These are phyloP conservation scores for Asbolus verrucosus DNA, from an alignment of 1,140 invertebrate species.

Conservation along the genomic window DNA sequence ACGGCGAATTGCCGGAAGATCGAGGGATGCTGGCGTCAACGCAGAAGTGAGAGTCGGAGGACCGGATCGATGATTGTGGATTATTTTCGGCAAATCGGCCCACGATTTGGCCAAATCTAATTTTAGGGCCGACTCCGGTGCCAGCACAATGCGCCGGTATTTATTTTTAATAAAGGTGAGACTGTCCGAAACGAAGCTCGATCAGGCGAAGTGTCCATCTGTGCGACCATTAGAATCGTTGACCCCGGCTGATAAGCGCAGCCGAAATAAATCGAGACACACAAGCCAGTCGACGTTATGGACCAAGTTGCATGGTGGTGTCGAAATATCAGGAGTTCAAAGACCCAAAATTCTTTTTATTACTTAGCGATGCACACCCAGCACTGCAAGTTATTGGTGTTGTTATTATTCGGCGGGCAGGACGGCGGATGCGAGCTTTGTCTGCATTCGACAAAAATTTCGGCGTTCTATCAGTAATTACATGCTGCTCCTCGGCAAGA, in stretches of 20 bases:
- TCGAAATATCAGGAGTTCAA: slow-evolving; percentile 35
- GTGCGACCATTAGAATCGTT: slow-evolving; percentile 24
- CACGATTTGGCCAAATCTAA: neutral
- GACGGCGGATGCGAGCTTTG: slow-evolving; percentile 18
- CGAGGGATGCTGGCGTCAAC: slow-evolving; percentile 5
- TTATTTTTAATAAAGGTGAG: slow-evolving; percentile 28
- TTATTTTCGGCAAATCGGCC: neutral
- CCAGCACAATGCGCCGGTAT: slow-evolving; percentile 8
- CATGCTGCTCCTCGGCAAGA: too few relatives aligned
- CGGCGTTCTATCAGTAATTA: too few relatives aligned
- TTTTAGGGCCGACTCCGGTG: neutral
- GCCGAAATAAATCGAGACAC: slow-evolving; percentile 37
- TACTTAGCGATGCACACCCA: slow-evolving; percentile 30
- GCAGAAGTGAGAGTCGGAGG: neutral
- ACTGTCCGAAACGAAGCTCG: slow-evolving; percentile 27
- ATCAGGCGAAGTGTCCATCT: slow-evolving; percentile 29
- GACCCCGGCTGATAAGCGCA: slow-evolving; percentile 31
- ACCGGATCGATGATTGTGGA: neutral
- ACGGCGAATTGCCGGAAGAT: slow-evolving; percentile 21
- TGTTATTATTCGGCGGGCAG: slow-evolving; percentile 26
- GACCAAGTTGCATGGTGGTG: slow-evolving; percentile 25
- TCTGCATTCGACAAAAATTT: slow-evolving; percentile 8
- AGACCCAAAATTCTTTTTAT: slow-evolving; percentile 38
- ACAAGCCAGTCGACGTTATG: slow-evolving; percentile 35
- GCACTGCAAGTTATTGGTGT: slow-evolving; percentile 12